A percentile compares a stretch with the other conserved stretches of the same genome.
These are phyloP conservation scores for Rhyacichthys aspro DNA, from an alignment of 2,797 vertebrate genomes.

Conservation along the genomic window DNA sequence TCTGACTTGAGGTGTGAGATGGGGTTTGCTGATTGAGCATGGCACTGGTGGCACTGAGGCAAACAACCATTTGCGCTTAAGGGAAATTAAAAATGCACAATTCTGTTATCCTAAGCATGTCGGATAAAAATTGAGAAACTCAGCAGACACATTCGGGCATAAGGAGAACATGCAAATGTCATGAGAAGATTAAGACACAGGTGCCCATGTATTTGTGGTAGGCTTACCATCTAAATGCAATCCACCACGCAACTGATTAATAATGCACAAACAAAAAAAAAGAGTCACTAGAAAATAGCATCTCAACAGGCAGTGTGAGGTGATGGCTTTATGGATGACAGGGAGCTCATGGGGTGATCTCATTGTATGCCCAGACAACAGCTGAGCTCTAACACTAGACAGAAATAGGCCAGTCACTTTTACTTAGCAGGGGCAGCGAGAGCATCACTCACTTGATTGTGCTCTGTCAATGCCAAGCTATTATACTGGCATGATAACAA, in stretches of 20 bases:
- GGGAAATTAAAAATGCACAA: too few relatives aligned
- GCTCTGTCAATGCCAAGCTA: conserved; percentile 45
- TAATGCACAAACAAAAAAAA: neutral
- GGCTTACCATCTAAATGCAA: neutral
- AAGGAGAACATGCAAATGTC: too few relatives aligned
- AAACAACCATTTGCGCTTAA: too few relatives aligned
- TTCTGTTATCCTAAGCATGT: too few relatives aligned
- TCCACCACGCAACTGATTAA: neutral
- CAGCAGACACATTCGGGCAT: too few relatives aligned
- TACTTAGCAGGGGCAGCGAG: conserved; percentile 56
- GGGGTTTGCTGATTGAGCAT: too few relatives aligned
- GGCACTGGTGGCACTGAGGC: too few relatives aligned
- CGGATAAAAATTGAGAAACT: too few relatives aligned
- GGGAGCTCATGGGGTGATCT: conserved; percentile 52
- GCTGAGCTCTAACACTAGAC: conserved; percentile 73
- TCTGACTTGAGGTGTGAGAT: too few relatives aligned
- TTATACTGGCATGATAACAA: conserved; percentile 49
- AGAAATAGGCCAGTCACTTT: conserved; percentile 76
- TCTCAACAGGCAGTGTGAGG: conserved; percentile 21
- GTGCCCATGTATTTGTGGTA: too few relatives aligned
- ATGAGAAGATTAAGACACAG: too few relatives aligned
- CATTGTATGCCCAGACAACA: conserved; percentile 66
- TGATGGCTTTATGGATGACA: conserved; percentile 1
- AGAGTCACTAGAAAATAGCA: neutral
- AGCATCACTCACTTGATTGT: conserved; percentile 51